These are phyloP conservation scores for Chrysolina oricalcia DNA, from an alignment of 2,888 invertebrate genomes.

Conservation along the genomic window DNA sequence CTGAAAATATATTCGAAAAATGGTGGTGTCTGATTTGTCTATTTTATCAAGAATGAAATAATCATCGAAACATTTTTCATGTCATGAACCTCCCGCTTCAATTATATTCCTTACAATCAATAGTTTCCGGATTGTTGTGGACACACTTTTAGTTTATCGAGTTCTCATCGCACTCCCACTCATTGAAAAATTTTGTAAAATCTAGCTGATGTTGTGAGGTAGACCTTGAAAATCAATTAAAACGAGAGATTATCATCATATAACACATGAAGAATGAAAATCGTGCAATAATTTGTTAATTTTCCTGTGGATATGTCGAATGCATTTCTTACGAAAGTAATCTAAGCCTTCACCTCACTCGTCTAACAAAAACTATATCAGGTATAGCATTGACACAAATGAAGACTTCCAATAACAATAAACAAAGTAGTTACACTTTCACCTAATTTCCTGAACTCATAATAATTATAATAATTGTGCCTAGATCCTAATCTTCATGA, in stretches of 20 bases:
- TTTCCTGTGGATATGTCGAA: conserved; percentile 18
- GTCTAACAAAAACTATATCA: neutral
- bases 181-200: neutral
- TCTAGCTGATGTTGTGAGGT: neutral
- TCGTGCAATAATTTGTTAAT: neutral
- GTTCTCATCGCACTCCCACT: too few relatives aligned
- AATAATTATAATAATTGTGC: conserved; percentile 4
- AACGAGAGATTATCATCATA: neutral
- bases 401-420: conserved; percentile 23
- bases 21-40: too few relatives aligned
- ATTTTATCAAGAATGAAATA: too few relatives aligned
- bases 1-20: too few relatives aligned
- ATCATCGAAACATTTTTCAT: too few relatives aligned
- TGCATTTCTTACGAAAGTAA: neutral
- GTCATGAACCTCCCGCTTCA: too few relatives aligned
- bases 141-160: too few relatives aligned
- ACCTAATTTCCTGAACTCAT: conserved; percentile 28
- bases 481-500: conserved; percentile 15
- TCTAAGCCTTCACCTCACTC: neutral
- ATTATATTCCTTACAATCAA: too few relatives aligned
- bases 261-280: neutral
- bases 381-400: conserved; percentile 4
- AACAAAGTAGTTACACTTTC: conserved; percentile 28
- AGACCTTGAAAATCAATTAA: conserved; percentile 1
- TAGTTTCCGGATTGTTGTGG: too few relatives aligned